Base-by-base conservation (phyloP, 2,888 invertebrate genomes). In the Pandemis cinnamomeana region DNA sequence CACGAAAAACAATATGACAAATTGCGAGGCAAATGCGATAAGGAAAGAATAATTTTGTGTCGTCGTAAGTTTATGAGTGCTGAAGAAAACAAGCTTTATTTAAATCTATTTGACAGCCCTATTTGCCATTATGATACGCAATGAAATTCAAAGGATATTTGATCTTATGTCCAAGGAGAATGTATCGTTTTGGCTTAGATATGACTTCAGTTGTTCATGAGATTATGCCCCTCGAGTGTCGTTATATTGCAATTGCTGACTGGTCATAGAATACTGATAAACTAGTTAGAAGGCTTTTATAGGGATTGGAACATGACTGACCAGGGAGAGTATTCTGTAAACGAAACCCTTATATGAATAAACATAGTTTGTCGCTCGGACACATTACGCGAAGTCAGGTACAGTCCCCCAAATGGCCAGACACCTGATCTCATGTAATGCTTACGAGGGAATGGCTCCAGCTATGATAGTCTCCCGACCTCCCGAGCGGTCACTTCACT, bases 221-320 rank as follows among this genome's bases (percentile, higher is more conserved):
- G 42, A 15, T 62, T 44, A 42, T 41, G 10, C 10, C 5, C 5
- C 8, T 7, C 15, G 4, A 42, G 41, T 61, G 62, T 44, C 62
- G 62, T 62, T 62, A 62, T 10, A 15, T 13, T 10, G 41, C 41
- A 41, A 41, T 27, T 58, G 27, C 58, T 58, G 41, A 41, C 20
- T 63, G 46, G 63, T 20, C 11, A 44, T 63, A 20, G 63, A 63
- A 63, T 63, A 63, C 20, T 63, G 63, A 63, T 63, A 46, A 20
- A 20, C 7, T 15, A 20, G 44, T 63, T 46, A 63, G 5, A 61
- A 46, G 44, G 46, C 11, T 20, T 58, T 58, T 58, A 27, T 20
- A 20, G 20, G 46, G 20, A 11, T 44, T 10, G 63, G 15, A 62
- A n/a, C 13, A 42, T 62, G 15, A 44, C 15, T 10, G 5, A 63